Percentiles rank a stretch among this genome's conserved stretches.
Conservation (phyloP, 2,797 vertebrate species). For the Lepilemur ruficaudatus region DNA sequence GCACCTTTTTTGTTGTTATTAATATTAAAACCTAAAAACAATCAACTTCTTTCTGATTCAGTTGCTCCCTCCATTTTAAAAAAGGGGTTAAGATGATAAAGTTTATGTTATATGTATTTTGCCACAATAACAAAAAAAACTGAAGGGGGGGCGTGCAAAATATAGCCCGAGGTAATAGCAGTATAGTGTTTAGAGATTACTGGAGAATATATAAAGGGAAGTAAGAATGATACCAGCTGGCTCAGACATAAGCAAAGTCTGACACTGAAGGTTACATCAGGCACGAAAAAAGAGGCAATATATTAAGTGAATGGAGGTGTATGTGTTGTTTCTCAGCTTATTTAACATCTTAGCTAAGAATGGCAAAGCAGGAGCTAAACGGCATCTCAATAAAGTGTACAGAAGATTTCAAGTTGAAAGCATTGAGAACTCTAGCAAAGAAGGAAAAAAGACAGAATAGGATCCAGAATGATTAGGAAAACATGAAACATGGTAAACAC, state of each 20-base stretch:
- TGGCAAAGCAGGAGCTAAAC: background rate
- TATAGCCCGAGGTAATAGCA: background rate
- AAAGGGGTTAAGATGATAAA: background rate
- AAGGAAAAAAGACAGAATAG: background rate
- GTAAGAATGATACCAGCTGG: background rate
- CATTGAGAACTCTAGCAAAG: conserved; percentile 4
- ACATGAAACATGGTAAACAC: background rate
- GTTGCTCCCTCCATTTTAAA: conserved; percentile 15
- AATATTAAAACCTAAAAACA: conserved; percentile 15
- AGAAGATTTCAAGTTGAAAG: conserved; percentile 36
- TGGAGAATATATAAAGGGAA: background rate
- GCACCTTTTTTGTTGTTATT: background rate
- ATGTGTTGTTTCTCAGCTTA: background rate
- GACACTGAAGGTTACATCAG: background rate
- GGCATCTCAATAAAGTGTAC: conserved; percentile 25
- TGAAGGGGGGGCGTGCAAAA: background rate
- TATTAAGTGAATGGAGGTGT: background rate
- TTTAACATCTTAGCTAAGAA: background rate
- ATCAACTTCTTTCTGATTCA: conserved; percentile 15
- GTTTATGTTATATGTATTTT: background rate
- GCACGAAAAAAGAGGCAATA: background rate
- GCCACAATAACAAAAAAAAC: background rate
- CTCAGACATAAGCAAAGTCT: conserved; percentile 11
- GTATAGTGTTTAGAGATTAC: background rate
- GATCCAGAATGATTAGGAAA: conserved; percentile 10